Base-by-base conservation (phyloP, 2,888 invertebrate species). In the Liposcelis brunnea region DNA sequence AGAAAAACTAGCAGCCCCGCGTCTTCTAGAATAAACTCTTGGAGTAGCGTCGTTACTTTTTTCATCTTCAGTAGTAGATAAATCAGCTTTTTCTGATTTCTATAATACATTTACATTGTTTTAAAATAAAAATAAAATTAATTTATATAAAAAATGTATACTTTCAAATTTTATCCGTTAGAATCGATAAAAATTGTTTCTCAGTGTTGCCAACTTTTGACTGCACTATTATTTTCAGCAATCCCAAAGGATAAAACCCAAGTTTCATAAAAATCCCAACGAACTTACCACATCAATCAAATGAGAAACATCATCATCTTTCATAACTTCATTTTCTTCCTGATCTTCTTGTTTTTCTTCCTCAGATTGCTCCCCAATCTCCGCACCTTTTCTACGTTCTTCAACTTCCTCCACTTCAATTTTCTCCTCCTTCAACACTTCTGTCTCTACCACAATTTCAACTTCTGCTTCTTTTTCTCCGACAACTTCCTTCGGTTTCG, bases 1-100 rank as follows among this genome's bases (percentile, higher is more conserved):
- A 1, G 70, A 72, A 33, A n/a, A 21, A 31, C 21, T 49, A 12
- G 36, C 31, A 36, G 35, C 16, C 5, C 14, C 15, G 4, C 35
- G 5, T 11, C 40, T 14, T 19, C 40, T 14, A 15, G 19, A 18
- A n/a, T n/a, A n/a, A 21, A 19, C 40, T 18, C 19, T n/a, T 18
- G 40, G 19, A 16, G 35, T 4, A 15, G 35, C 35, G n/a, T 45
- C 45, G 19, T 36, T 45, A 18, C 35, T 48, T 21, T 49, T 45
- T 14, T 49, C 51, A 38, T 48, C 49, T 38, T 42, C 45, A 7
- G 48, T 46, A 7, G 46, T 33, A 11, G 48, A 48, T 5, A 46
- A 38, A 8, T 45, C 47, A 1, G 49, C 26, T 6, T 11, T 31
- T 15, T 31, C n/a, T 4, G 43, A 11, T 43, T 34, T 58, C 58